These are phyloP conservation scores for Anodontia alba DNA, from an alignment of 2,888 invertebrate genomes.

Conservation along the genomic window DNA sequence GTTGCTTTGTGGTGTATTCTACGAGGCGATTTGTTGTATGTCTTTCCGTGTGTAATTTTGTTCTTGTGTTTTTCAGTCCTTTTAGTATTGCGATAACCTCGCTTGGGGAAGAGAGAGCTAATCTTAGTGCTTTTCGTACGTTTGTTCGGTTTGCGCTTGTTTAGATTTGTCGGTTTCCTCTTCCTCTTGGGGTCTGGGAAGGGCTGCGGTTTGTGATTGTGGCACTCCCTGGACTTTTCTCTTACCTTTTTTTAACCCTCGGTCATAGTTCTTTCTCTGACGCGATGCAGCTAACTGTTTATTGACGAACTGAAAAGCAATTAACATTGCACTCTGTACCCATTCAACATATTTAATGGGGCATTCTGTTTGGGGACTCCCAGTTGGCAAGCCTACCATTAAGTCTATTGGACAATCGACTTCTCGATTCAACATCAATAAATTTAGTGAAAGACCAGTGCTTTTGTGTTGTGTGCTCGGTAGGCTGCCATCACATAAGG, in stretches of 20 bases:
- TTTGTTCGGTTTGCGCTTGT: too few species aligned
- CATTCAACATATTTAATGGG: constrained; percentile 41
- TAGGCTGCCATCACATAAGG: constrained; percentile 52
- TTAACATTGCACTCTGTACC: constrained; percentile 25
- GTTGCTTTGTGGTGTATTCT: too few species aligned
- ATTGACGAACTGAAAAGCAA: constrained; percentile 32
- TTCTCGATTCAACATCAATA: constrained; percentile 54
- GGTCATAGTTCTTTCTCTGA: constrained; percentile 46
- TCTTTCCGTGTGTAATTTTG: too few species aligned
- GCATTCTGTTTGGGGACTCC: constrained; percentile 14
- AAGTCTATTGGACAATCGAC: constrained; percentile 53
- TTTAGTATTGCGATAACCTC: too few species aligned
- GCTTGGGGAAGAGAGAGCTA: too few species aligned
- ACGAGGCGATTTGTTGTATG: too few species aligned
- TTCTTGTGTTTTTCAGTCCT: too few species aligned
- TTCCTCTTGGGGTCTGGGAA: too few species aligned
- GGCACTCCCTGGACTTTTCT: too few species aligned
- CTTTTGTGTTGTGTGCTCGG: constrained; percentile 44
- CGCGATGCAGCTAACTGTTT: constrained; percentile 32
- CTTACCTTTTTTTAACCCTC: constrained; percentile 37
- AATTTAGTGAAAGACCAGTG: constrained; percentile 48
- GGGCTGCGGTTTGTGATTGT: too few species aligned
- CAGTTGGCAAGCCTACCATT: constrained; percentile 35
- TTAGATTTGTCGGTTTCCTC: too few species aligned
- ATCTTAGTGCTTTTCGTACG: too few species aligned